Evolutionary conservation across 2,113 vertebrate genomes (phyloP).

Genomic region (Pristiophorus japonicus): DNA sequence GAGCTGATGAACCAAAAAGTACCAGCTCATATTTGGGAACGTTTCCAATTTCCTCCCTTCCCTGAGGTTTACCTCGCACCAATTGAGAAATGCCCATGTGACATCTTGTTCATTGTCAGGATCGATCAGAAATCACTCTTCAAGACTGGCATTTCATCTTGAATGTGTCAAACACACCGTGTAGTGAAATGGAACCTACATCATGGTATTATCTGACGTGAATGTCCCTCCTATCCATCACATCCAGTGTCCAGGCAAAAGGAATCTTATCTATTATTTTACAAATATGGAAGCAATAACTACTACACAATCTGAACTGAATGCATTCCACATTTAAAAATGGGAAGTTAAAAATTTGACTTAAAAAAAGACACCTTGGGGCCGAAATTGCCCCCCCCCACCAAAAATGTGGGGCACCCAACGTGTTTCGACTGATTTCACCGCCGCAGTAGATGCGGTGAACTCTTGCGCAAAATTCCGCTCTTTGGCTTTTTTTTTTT

Average conservation of each 20-base stretch:
- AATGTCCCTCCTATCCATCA: too few relatives aligned
- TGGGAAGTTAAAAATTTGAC: neutral
- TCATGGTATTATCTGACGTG: too few relatives aligned
- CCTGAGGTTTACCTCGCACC: neutral
- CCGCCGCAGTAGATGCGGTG: too few relatives aligned
- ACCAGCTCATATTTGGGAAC: neutral
- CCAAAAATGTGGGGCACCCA: too few relatives aligned
- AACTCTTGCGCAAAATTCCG: too few relatives aligned
- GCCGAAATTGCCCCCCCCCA: too few relatives aligned
- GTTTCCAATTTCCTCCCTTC: neutral
- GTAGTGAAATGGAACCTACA: neutral
- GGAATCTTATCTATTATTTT: too few relatives aligned
- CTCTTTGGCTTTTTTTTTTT: too few relatives aligned
- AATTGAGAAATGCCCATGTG: neutral
- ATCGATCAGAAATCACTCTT: neutral
- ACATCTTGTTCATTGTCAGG: neutral
- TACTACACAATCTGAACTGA: too few relatives aligned
- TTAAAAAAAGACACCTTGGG: neutral
- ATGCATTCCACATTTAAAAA: neutral
- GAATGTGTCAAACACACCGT: neutral
- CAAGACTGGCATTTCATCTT: neutral
- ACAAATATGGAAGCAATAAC: too few relatives aligned
- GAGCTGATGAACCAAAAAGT: neutral
- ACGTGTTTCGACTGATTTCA: too few relatives aligned
- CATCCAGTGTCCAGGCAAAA: too few relatives aligned